A percentile compares a stretch with the other conserved stretches of the same genome.
phyloP scores from a whole-genome alignment of 2,113 vertebrate genomes.

The Sceloporus tristichus region DNA sequence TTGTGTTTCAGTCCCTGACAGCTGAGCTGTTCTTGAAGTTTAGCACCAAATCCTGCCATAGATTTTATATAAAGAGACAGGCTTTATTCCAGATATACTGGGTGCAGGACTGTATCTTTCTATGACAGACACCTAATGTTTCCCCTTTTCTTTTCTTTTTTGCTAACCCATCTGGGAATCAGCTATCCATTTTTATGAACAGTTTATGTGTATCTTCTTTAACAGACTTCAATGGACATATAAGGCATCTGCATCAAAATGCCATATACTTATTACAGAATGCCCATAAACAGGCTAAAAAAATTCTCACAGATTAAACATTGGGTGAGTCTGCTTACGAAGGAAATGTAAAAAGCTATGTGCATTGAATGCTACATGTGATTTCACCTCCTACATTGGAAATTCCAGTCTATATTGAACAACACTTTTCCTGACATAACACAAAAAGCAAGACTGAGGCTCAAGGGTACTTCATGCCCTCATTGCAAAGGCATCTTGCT shows the following conservation, averaged over 20 bases:
- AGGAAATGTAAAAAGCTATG: neutral
- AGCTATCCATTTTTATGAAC: neutral
- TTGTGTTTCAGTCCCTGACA: neutral
- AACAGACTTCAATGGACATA: neutral
- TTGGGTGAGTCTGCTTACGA: neutral
- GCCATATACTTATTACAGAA: neutral
- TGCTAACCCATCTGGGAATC: neutral
- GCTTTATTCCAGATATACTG: neutral
- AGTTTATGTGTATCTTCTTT: neutral
- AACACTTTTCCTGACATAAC: too few species aligned
- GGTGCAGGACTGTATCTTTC: neutral
- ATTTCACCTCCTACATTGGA: too few species aligned
- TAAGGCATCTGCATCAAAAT: neutral
- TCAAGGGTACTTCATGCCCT: neutral
- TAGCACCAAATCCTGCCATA: neutral
- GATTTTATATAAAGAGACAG: neutral
- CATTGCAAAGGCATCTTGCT: neutral
- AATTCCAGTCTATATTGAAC: neutral
- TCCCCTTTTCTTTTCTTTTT: neutral
- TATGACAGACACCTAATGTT: neutral
- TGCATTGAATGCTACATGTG: neutral
- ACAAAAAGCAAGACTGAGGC: neutral
- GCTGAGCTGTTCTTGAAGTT: neutral
- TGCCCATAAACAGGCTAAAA: neutral
- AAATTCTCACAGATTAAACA: neutral